Evolutionary conservation across 1,140 invertebrate genomes (phyloP), one percentile per base, ranked within the genome.

Genomic region (Lepidurus arcticus): DNA sequence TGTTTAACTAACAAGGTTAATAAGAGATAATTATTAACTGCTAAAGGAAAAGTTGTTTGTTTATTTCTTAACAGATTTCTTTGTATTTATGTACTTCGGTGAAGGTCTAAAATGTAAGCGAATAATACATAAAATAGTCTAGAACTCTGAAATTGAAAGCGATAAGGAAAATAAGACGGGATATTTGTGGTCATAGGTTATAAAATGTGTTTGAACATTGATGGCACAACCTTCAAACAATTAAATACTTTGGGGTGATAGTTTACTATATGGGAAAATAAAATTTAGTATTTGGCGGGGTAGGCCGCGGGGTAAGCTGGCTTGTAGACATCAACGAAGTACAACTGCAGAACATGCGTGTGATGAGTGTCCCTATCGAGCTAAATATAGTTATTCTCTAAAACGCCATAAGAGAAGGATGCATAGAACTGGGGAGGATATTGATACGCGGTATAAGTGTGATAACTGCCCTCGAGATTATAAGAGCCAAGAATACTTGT

Each of bases 391-490:
- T 65, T 4, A n/a, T 65, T 13, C 53, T 1, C 21, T 65, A 3
- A 65, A 65, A 21, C 16, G 53, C 6, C 53, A 65, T 65, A 65
- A 65, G 53, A 65, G 8, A 21, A 9, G 53, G 21, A 65, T 65
- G 13, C 53, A 65, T 16, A 65, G 6, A 16, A 7, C 53, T 7
- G 16, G 13, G n/a, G 13, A 1, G 16, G 53, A 21, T 81, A 85
- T 96, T 44, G 95, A 94, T 65, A 1, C 53, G 2, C 53, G 53
- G 6, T 65, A 65, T 13, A 65, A 65, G 13, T 65, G 53, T 65
- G 53, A 65, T 16, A 65, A 16, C 16, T 65, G 53, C 21, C 53
- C 53, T n/a, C 16, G 21, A 16, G 53, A 65, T 65, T 65, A 65
- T 16, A 65, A 65, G 13, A 7, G 21, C 8, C 8, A 16, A 65